A percentile compares a stretch with the other conserved stretches of the same genome.
phyloP scores from a whole-genome alignment of 2,888 invertebrate species.

The Oscheius myriophilus region DNA sequence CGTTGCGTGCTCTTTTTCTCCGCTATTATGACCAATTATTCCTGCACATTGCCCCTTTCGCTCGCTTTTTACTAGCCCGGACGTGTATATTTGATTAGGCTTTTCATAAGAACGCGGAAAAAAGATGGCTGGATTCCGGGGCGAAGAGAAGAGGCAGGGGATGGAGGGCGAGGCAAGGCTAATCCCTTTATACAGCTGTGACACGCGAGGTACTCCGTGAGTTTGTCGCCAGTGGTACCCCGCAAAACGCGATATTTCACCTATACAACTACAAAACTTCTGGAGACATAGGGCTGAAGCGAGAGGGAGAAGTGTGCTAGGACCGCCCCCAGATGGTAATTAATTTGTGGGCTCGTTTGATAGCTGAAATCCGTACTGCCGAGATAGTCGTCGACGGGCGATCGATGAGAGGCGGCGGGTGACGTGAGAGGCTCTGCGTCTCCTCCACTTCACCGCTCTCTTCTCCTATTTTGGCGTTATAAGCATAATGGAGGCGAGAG shows the following conservation, averaged over 20 bases:
- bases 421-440: slow-evolving; percentile 25
- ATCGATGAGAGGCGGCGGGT: slow-evolving; percentile 27
- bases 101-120: too few species aligned
- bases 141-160: too few species aligned
- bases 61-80: too few species aligned
- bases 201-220: too few species aligned
- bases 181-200: too few species aligned
- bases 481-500: slow-evolving; percentile 13
- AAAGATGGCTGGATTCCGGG: too few species aligned
- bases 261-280: background rate
- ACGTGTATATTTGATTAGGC: too few species aligned
- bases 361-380: slow-evolving; percentile 28
- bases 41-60: too few species aligned
- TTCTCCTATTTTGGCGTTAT: slow-evolving; percentile 16
- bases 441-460: slow-evolving; percentile 8
- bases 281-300: background rate
- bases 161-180: too few species aligned
- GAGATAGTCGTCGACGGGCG: slow-evolving; percentile 12
- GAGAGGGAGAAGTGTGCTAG: background rate
- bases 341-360: background rate
- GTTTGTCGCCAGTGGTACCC: too few species aligned
- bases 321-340: slow-evolving; percentile 1
- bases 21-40: too few species aligned
- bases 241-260: background rate
- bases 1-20: too few species aligned